Evolutionary conservation across 2,797 vertebrate genomes (phyloP).

Genomic region (Sebastolobus alascanus): DNA sequence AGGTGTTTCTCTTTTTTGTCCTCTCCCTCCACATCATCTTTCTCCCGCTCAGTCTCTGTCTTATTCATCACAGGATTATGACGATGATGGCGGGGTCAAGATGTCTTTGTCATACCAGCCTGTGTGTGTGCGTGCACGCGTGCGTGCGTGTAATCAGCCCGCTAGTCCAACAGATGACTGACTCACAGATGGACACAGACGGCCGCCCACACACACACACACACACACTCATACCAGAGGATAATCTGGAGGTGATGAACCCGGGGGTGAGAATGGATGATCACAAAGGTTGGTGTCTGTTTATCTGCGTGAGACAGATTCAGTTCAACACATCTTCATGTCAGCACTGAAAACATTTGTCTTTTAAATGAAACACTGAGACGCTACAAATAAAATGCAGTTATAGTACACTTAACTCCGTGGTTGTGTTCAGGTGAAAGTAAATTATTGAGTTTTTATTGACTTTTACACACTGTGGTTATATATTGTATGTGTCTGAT

Average conservation of each 20-base stretch:
- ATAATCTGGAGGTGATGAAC: conserved; percentile 39
- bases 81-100: conserved; percentile 32
- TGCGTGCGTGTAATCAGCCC: conserved; percentile 28
- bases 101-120: conserved; percentile 21
- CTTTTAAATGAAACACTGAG: neutral
- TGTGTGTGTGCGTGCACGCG: neutral
- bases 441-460: neutral
- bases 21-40: neutral
- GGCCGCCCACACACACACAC: conserved; percentile 54
- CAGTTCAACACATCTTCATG: neutral
- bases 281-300: conserved; percentile 4
- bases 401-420: neutral
- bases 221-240: conserved; percentile 11
- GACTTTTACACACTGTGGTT: too few species aligned
- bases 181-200: conserved; percentile 55
- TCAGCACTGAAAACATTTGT: neutral
- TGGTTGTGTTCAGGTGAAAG: neutral
- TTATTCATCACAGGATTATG: conserved; percentile 29
- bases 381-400: neutral
- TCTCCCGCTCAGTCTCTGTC: neutral
- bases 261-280: neutral
- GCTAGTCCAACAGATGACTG: conserved; percentile 34
- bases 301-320: conserved; percentile 7
- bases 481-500: too few species aligned
- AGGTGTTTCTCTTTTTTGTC: conserved; percentile 4